Percentiles rank a stretch among this genome's conserved stretches.
Evolutionary conservation across 2,113 vertebrate species (phyloP).

Genomic region (Phasianus colchicus): DNA sequence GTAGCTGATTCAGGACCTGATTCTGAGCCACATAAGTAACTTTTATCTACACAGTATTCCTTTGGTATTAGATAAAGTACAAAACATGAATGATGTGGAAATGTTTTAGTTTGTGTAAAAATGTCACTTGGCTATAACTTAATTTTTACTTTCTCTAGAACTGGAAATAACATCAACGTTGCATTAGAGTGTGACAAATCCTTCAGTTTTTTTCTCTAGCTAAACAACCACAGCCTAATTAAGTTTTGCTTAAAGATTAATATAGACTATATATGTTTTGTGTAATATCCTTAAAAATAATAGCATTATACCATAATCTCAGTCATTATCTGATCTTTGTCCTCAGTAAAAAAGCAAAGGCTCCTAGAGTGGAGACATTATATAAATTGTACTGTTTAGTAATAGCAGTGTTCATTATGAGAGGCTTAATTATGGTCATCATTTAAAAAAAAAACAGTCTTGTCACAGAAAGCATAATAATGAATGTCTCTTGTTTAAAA

Average conservation of each 20-base stretch:
- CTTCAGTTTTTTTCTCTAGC: background rate
- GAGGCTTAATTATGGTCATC: constrained; percentile 78
- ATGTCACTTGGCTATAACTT: background rate
- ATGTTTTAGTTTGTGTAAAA: background rate
- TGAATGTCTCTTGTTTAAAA: constrained; percentile 75
- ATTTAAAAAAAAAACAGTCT: constrained; percentile 72
- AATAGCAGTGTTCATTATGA: constrained; percentile 77
- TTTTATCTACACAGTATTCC: background rate
- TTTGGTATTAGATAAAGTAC: background rate
- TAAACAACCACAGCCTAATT: background rate
- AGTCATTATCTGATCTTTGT: constrained; percentile 56
- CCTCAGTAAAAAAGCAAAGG: constrained; percentile 67
- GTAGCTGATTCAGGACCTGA: background rate
- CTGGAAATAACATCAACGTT: background rate
- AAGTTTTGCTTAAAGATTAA: constrained; percentile 31
- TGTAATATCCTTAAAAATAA: constrained; percentile 34
- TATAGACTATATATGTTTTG: background rate
- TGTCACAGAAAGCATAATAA: constrained; percentile 78
- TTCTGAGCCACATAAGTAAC: background rate
- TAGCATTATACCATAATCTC: constrained; percentile 24
- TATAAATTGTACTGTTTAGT: constrained; percentile 78
- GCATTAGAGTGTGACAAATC: background rate
- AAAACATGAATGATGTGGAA: background rate
- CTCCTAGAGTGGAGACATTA: constrained; percentile 63
- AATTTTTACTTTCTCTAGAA: constrained; percentile 26